A percentile compares a stretch with the other conserved stretches of the same genome.
Evolutionary conservation across 2,888 invertebrate genomes (phyloP).

Genomic region (Habrosyne pyritoides): DNA sequence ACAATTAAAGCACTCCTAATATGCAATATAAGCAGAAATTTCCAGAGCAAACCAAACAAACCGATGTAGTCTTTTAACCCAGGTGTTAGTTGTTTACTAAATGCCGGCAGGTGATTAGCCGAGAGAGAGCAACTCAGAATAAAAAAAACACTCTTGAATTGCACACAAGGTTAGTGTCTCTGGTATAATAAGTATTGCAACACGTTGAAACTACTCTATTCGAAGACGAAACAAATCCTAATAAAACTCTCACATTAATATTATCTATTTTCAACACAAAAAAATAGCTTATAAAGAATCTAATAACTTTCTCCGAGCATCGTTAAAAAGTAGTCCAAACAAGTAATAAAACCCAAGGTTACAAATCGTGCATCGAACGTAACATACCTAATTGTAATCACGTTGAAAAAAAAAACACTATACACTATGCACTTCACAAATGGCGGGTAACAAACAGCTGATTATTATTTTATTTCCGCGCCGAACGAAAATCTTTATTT

Average conservation of each 20-base stretch:
- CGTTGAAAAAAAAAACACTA: not conserved
- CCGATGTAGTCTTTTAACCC: too few relatives aligned
- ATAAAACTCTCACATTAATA: too few relatives aligned
- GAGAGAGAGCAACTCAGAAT: not conserved
- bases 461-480: not conserved
- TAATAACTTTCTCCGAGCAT: not conserved
- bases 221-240: not conserved
- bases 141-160: not conserved
- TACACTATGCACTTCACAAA: conserved; percentile 4
- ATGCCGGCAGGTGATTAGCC: not conserved
- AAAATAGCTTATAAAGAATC: not conserved
- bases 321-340: not conserved
- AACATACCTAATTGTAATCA: not conserved
- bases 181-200: not conserved
- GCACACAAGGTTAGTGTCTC: not conserved
- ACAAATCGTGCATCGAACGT: not conserved
- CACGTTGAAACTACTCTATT: not conserved
- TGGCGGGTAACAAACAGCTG: not conserved
- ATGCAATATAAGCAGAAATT: too few relatives aligned
- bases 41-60: too few relatives aligned
- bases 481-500: conserved; percentile 16
- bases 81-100: not conserved
- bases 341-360: not conserved
- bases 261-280: not conserved
- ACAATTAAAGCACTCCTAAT: too few relatives aligned